phyloP scores from a whole-genome alignment of 2,888 invertebrate species.

The Heliconius cydno region DNA sequence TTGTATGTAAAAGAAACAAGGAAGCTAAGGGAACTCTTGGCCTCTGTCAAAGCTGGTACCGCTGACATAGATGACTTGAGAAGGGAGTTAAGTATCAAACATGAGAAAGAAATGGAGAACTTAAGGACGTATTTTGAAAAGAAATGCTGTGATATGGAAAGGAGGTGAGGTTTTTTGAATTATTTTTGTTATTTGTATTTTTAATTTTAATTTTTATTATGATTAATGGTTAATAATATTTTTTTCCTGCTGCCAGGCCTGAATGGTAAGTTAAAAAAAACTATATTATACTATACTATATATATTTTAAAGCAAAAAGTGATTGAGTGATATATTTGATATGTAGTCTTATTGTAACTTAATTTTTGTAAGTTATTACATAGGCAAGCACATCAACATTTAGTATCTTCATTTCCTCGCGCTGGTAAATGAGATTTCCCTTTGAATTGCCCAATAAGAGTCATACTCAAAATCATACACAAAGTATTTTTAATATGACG shows the following conservation, averaged over 20 bases:
- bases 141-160: constrained; percentile 91
- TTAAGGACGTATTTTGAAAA: constrained; percentile 90
- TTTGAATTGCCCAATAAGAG: too few relatives aligned
- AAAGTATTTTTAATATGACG: too few relatives aligned
- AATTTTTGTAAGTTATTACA: too few relatives aligned
- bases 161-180: constrained; percentile 77
- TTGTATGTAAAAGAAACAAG: constrained; percentile 80
- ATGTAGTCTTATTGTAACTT: too few relatives aligned
- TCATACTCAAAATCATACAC: too few relatives aligned
- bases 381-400: too few relatives aligned
- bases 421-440: too few relatives aligned
- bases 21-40: constrained; percentile 80
- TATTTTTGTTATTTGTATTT: neutral
- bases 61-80: constrained; percentile 82
- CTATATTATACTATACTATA: too few relatives aligned
- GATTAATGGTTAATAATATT: neutral
- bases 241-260: constrained; percentile 16
- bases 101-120: constrained; percentile 90
- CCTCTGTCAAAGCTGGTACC: constrained; percentile 83
- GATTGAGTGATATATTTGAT: too few relatives aligned
- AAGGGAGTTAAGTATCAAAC: constrained; percentile 85
- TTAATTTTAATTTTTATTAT: neutral
- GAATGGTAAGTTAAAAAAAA: constrained; percentile 3
- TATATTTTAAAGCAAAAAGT: neutral
- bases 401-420: too few relatives aligned